Evolutionary conservation across 2,888 invertebrate genomes (phyloP).

Genomic region (Phasia obesa): DNA sequence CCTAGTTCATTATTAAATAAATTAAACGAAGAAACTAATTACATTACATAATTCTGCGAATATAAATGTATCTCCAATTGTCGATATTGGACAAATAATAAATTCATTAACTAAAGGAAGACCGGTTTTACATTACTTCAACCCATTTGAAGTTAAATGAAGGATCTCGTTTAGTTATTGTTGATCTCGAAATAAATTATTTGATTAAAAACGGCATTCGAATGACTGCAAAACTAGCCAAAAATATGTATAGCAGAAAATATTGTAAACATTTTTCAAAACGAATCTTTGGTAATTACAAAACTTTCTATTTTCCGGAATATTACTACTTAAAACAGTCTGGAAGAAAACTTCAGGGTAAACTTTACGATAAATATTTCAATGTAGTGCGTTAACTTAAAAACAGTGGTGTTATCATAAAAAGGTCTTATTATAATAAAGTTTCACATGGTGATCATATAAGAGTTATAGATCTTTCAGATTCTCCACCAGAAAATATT

Average conservation of each 20-base stretch:
- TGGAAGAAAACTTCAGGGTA: too few relatives aligned
- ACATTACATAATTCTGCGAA: background rate
- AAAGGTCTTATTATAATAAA: too few relatives aligned
- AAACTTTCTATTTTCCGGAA: too few relatives aligned
- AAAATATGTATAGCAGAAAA: slow-evolving; percentile 5
- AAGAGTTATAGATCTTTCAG: too few relatives aligned
- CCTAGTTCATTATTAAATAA: background rate
- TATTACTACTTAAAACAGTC: too few relatives aligned
- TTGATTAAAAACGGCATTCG: slow-evolving; percentile 30
- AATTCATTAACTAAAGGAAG: slow-evolving; percentile 20
- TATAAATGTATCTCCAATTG: background rate
- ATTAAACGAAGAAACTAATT: background rate
- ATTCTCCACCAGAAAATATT: background rate
- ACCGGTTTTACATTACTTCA: slow-evolving; percentile 9
- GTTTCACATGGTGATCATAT: too few relatives aligned
- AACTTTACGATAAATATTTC: too few relatives aligned
- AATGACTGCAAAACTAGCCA: slow-evolving; percentile 25
- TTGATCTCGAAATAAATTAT: slow-evolving; percentile 29
- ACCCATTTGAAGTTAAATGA: slow-evolving; percentile 39
- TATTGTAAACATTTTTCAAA: slow-evolving; percentile 14
- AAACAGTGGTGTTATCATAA: too few relatives aligned
- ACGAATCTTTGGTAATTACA: slow-evolving; percentile 18
- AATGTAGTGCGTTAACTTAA: too few relatives aligned
- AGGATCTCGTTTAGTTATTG: slow-evolving; percentile 5
- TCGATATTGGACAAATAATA: slow-evolving; percentile 17